phyloP scores from a whole-genome alignment of 2,888 invertebrate species.

The Acanthosepion esculentum region DNA sequence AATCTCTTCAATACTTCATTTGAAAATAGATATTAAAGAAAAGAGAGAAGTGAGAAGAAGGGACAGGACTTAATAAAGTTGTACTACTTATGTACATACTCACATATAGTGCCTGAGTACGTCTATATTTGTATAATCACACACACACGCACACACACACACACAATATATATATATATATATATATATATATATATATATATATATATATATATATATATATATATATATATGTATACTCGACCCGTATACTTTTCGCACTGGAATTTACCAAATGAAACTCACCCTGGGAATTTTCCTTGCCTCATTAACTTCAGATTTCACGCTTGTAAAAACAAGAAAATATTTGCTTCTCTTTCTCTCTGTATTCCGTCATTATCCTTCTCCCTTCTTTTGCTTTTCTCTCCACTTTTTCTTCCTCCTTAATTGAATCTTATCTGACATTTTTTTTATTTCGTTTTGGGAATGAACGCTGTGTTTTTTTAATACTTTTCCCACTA shows the following conservation, averaged over 20 bases:
- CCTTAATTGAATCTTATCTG: not conserved
- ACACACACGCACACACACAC: too few relatives aligned
- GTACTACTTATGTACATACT: not conserved
- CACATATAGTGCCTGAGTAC: too few relatives aligned
- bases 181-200: not conserved
- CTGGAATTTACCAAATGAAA: slow-evolving; percentile 12
- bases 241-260: not conserved
- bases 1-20: too few relatives aligned
- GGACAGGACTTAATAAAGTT: too few relatives aligned
- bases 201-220: not conserved
- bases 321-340: not conserved
- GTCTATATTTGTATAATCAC: not conserved
- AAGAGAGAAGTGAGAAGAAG: too few relatives aligned
- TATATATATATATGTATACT: not conserved
- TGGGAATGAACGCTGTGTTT: not conserved
- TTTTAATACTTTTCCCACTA: not conserved
- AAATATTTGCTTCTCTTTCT: not conserved
- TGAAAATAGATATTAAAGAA: too few relatives aligned
- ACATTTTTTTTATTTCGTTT: not conserved
- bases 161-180: not conserved
- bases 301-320: slow-evolving; percentile 6
- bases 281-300: slow-evolving; percentile 9
- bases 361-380: not conserved
- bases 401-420: not conserved
- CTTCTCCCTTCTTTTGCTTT: not conserved